Evolutionary conservation across 2,797 vertebrate species (phyloP).

Genomic region (Mormyrus hasselquistii): DNA sequence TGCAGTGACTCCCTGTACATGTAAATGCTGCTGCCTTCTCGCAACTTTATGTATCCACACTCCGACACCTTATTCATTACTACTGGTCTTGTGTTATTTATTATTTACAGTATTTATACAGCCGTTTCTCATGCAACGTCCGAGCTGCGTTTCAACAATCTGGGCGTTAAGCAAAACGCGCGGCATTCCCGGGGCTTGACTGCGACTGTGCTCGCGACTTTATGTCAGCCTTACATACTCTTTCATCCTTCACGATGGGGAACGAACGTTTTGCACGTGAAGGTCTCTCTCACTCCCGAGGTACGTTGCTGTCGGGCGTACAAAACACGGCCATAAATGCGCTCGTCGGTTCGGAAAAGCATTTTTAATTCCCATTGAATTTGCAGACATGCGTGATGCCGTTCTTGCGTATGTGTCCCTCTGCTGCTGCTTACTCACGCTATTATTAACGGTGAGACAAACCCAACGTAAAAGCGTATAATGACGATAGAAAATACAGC

Average conservation of each 20-base stretch:
- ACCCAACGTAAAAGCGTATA: neutral
- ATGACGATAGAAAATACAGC: neutral
- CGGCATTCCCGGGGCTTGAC: neutral
- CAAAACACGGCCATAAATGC: neutral
- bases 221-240: neutral
- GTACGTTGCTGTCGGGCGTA: neutral
- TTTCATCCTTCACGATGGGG: neutral
- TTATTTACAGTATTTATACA: neutral
- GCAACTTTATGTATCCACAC: neutral
- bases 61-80: neutral
- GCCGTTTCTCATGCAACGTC: neutral
- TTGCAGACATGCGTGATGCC: neutral
- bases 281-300: neutral
- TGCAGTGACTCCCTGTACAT: neutral
- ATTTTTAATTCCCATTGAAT: neutral
- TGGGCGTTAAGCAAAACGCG: neutral
- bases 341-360: neutral
- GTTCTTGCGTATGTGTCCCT: neutral
- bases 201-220: neutral
- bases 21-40: neutral
- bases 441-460: neutral
- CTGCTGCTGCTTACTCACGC: neutral
- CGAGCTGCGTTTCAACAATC: neutral
- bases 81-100: neutral
- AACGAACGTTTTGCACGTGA: neutral